Conservation (phyloP, 2,113 vertebrate genomes). For the Cynocephalus volans region DNA sequence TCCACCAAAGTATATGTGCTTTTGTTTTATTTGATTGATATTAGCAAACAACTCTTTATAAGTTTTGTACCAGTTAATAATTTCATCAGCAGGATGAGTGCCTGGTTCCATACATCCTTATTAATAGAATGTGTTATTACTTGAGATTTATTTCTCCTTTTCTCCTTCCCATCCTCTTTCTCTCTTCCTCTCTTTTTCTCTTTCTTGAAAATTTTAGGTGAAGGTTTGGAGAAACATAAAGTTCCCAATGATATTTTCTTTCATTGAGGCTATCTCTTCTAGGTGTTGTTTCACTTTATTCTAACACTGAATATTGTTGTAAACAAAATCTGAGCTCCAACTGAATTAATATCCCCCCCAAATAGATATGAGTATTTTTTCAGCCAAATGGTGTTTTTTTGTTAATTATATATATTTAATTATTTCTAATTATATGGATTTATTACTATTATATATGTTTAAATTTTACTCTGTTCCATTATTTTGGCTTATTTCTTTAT, state of each 20-base stretch:
- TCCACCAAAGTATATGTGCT: neutral
- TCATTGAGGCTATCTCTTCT: neutral
- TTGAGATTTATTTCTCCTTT: neutral
- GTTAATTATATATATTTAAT: neutral
- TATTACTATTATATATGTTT: neutral
- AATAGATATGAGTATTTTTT: neutral
- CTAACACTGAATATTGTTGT: neutral
- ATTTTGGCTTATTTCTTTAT: neutral
- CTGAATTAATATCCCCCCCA: neutral
- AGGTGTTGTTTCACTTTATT: neutral
- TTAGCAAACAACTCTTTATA: neutral
- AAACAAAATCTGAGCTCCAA: neutral
- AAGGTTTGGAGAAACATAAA: neutral
- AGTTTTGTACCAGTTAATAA: neutral
- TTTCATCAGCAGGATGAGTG: neutral
- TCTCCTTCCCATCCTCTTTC: no score
- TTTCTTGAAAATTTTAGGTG: neutral
- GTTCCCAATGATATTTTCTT: neutral
- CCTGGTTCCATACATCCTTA: neutral
- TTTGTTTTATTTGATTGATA: neutral
- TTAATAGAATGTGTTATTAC: neutral
- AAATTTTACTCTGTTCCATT: neutral
- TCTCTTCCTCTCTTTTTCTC: neutral
- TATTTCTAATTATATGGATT: neutral
- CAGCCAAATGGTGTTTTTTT: neutral